Conservation (phyloP, 2,888 invertebrate genomes). For the Emesis furor region DNA sequence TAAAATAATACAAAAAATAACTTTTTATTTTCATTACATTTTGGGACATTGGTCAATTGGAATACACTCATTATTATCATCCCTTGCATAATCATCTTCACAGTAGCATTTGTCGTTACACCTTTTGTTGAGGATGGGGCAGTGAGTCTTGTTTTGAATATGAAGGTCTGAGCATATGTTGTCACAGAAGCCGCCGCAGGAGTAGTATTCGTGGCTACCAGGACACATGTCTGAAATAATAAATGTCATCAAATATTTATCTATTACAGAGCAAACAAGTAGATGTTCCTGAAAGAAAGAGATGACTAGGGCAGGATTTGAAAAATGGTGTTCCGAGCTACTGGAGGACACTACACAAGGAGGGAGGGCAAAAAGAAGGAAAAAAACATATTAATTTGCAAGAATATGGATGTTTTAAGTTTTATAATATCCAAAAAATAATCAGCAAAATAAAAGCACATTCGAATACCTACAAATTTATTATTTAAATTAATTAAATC, state of each 20-base stretch:
- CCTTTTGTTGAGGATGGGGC: conserved; percentile 76
- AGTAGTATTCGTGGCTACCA: conserved; percentile 64
- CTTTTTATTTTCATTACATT: background rate
- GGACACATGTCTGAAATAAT: conserved; percentile 74
- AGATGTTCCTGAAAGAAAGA: too few relatives aligned
- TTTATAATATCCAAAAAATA: too few relatives aligned
- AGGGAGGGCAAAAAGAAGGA: too few relatives aligned
- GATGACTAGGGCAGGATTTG: too few relatives aligned
- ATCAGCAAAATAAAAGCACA: too few relatives aligned
- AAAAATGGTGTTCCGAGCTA: too few relatives aligned
- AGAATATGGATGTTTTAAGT: too few relatives aligned
- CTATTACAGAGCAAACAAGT: background rate
- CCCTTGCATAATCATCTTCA: conserved; percentile 77
- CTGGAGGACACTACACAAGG: too few relatives aligned
- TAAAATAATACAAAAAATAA: too few relatives aligned
- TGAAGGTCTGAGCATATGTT: conserved; percentile 76
- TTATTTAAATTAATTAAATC: too few relatives aligned
- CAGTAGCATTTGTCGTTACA: conserved; percentile 79
- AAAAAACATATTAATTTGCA: too few relatives aligned
- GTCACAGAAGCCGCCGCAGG: conserved; percentile 75
- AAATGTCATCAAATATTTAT: conserved; percentile 11
- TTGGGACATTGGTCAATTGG: conserved; percentile 74
- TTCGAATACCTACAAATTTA: too few relatives aligned
- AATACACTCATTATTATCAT: conserved; percentile 74
- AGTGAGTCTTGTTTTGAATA: conserved; percentile 76